Conservation (phyloP, 2,888 invertebrate species). For the Lasioglossum malachurum region DNA sequence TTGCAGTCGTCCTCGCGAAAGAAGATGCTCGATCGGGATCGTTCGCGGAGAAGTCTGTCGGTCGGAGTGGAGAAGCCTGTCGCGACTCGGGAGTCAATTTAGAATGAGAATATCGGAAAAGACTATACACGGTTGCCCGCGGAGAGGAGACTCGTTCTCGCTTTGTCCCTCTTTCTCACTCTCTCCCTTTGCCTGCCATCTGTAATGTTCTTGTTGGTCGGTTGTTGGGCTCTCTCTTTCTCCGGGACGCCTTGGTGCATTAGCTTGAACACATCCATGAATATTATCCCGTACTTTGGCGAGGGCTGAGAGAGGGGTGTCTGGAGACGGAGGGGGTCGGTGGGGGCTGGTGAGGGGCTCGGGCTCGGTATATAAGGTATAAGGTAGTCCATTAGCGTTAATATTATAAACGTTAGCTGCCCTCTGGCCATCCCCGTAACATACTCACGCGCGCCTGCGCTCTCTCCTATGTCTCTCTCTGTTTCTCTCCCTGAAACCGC, state of each 20-base stretch:
- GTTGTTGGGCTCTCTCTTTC: constrained; percentile 38
- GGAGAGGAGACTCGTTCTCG: constrained; percentile 43
- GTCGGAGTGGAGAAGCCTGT: constrained; percentile 30
- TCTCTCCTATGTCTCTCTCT: constrained; percentile 22
- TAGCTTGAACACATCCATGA: constrained; percentile 84
- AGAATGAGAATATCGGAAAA: constrained; percentile 37
- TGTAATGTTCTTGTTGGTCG: constrained; percentile 6
- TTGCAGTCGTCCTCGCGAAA: not conserved
- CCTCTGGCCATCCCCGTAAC: constrained; percentile 83
- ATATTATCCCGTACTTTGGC: constrained; percentile 81
- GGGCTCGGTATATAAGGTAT: constrained; percentile 82
- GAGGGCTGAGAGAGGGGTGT: constrained; percentile 69
- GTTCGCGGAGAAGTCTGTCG: constrained; percentile 25
- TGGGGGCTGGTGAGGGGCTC: constrained; percentile 66
- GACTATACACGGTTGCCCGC: constrained; percentile 39
- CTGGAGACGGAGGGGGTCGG: constrained; percentile 62
- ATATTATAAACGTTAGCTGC: constrained; percentile 85
- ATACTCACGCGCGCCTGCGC: constrained; percentile 73
- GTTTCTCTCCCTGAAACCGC: constrained; percentile 25
- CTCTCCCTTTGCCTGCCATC: not conserved
- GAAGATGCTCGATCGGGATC: constrained; percentile 15
- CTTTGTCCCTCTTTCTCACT: not conserved
- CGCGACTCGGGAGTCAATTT: constrained; percentile 52
- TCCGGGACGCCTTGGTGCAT: constrained; percentile 81
- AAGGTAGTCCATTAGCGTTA: constrained; percentile 85